Evolutionary conservation across 2,888 invertebrate species (phyloP), one percentile per base, ranked within the genome.

Genomic region (Pyrochroa serraticornis): DNA sequence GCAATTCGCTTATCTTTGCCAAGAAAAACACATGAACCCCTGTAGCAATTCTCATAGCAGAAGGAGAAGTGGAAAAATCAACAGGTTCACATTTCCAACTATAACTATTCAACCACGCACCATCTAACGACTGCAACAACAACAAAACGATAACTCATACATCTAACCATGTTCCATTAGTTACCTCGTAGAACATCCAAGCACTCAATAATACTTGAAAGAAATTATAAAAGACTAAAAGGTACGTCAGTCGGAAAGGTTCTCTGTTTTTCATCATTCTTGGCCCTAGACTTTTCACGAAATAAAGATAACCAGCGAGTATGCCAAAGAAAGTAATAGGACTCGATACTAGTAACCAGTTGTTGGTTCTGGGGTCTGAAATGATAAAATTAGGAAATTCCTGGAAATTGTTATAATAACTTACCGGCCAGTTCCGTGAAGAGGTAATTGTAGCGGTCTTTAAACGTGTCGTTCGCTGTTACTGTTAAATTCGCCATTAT

Each of bases 41-140:
- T 70, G 86, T 82, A 0, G 85, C 85, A 67, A 87, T 95, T 79
- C 93, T 84, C 62, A 93, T 79, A 8, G 93, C 94, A 73, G 88
- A 85, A 1, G 91, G 90, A 1, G 85, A 79, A 38, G 81, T 81
- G 0, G 95, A 91, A 72, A 86, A 90, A 78, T 97, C 95, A 0
- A 97, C 94, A 2, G 95, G 93, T 79, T 97, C 92, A 78, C 96
- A 97, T 72, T 87, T 89, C 86, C 92, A 92, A 79, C 89, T 94
- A 82, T 95, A 97, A 60, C 87, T 87, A 59, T 82, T 82, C 63
- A 91, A 82, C 93, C 94, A 93, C 7, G 90, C 92, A 0, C 84
- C 87, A 64, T 86, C 86, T 46, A 91, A 82, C 50, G 89, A 90
- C 88, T 90, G 80, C 43, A 84, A 83, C 14, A 84, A 83, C 14